Percentiles rank a stretch among this genome's conserved stretches.
Evolutionary conservation across 2,113 vertebrate species (phyloP).

Genomic region (Gopherus evgoodei): DNA sequence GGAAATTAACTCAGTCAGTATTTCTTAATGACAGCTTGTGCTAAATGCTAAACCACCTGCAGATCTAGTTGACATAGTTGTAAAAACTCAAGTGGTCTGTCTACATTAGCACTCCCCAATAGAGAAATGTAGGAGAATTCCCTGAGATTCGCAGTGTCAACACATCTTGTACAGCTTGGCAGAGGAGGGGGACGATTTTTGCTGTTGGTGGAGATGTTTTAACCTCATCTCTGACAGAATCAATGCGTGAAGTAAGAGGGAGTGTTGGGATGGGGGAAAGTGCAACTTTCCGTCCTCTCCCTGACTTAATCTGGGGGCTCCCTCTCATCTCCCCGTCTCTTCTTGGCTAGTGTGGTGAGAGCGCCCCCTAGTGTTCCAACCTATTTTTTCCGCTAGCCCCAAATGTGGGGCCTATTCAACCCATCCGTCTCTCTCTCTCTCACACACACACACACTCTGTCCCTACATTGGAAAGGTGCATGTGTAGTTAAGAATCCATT

Average conservation of each 20-base stretch:
- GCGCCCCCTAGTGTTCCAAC: not conserved
- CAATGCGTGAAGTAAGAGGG: not conserved
- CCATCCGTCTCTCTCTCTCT: no score
- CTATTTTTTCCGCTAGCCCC: not conserved
- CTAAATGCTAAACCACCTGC: slow-evolving; percentile 21
- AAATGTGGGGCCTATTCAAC: not conserved
- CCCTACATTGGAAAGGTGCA: not conserved
- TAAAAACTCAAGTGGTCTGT: not conserved
- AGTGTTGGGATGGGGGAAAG: not conserved
- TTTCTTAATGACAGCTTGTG: not conserved
- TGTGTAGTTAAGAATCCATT: not conserved
- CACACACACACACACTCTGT: not conserved
- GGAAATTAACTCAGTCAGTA: not conserved
- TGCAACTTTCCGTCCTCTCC: not conserved
- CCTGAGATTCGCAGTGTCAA: not conserved
- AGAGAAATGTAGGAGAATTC: not conserved
- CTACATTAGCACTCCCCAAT: not conserved
- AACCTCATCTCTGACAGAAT: not conserved
- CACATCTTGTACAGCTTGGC: not conserved
- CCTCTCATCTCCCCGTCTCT: not conserved
- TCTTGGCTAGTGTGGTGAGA: not conserved
- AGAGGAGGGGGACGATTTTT: not conserved
- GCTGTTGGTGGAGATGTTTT: not conserved
- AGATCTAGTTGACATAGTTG: not conserved
- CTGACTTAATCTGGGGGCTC: not conserved